phyloP scores from a whole-genome alignment of 2,113 vertebrate genomes.

The Regulus satrapa region DNA sequence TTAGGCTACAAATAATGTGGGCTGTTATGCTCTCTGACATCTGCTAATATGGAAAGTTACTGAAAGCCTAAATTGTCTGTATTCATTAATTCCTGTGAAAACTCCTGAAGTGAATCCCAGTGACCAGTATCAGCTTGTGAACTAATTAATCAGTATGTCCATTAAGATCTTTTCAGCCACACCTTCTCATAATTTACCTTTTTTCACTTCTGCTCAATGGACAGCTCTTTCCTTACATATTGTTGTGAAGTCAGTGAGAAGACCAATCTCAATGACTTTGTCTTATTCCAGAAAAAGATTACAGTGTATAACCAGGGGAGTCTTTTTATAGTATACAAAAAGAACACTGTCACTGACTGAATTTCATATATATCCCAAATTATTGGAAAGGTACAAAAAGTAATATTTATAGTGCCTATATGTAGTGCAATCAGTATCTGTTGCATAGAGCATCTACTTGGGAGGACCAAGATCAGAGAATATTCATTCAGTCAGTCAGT shows the following conservation, averaged over 20 bases:
- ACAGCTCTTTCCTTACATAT: background rate
- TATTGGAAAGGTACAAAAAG: background rate
- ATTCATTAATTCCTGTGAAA: background rate
- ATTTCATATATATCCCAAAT: background rate
- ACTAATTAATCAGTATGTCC: background rate
- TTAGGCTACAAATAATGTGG: background rate
- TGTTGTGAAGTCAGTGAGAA: background rate
- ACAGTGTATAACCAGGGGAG: background rate
- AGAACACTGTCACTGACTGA: background rate
- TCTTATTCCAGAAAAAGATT: background rate
- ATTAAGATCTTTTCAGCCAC: background rate
- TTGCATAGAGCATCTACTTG: background rate
- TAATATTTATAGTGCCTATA: background rate
- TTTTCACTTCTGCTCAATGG: background rate
- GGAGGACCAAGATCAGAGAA: background rate
- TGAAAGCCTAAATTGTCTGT: background rate
- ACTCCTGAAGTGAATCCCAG: background rate
- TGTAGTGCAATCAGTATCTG: background rate
- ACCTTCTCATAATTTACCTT: background rate
- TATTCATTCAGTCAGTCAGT: background rate
- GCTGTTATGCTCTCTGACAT: background rate
- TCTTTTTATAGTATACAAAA: background rate
- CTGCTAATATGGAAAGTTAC: background rate
- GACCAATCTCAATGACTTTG: background rate
- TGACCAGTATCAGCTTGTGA: background rate